Evolutionary conservation across 1,140 invertebrate species (phyloP).

Genomic region (Cotesia glomerata): DNA sequence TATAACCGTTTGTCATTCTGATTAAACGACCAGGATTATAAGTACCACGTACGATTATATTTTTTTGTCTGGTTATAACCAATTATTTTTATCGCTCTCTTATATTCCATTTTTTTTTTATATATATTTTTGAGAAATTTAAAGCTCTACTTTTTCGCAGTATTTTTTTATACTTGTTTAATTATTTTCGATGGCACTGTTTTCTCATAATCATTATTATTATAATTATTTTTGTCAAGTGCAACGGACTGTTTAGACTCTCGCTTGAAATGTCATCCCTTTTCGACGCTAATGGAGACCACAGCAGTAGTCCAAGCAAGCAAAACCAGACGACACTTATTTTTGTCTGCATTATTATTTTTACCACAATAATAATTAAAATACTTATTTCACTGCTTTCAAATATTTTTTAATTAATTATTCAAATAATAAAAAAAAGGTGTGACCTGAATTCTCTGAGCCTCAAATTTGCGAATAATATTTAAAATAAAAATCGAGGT

Average conservation of each 20-base stretch:
- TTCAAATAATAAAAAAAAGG: no score
- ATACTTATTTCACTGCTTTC: not conserved
- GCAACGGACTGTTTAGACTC: constrained; percentile 14
- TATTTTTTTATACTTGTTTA: not conserved
- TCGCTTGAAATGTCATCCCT: constrained; percentile 1
- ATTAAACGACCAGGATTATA: constrained; percentile 28
- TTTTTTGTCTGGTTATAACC: not conserved
- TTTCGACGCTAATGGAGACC: not conserved
- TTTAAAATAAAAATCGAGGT: no score
- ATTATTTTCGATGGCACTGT: no score
- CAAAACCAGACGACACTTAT: not conserved
- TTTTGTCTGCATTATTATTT: not conserved
- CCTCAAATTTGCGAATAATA: no score
- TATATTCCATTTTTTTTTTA: not conserved
- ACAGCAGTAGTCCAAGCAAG: not conserved
- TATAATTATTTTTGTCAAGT: constrained; percentile 13
- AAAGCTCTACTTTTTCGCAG: not conserved
- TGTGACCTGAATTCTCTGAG: no score
- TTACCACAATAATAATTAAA: not conserved
- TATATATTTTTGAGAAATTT: not conserved
- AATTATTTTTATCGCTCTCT: not conserved
- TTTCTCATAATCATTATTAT: not conserved
- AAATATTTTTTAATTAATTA: no score
- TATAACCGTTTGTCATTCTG: constrained; percentile 30
- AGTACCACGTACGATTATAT: constrained; percentile 1